phyloP scores from a whole-genome alignment of 2,113 vertebrate genomes.

The Carettochelys insculpta region DNA sequence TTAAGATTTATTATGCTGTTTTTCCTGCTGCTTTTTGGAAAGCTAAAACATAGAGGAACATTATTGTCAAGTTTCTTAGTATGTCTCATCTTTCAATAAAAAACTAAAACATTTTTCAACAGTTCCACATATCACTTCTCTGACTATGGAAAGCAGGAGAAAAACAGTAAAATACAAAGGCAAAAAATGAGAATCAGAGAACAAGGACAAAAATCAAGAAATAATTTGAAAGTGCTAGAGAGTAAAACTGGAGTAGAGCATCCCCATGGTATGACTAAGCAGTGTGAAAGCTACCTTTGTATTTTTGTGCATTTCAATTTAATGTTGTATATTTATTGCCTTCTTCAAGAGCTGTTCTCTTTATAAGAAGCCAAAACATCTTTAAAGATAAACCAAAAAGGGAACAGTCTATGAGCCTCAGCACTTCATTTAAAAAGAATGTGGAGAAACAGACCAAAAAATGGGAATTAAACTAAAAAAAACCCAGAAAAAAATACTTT shows the following conservation, averaged over 20 bases:
- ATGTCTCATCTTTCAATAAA: neutral
- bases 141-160: neutral
- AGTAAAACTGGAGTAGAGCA: neutral
- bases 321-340: neutral
- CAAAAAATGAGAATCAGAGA: neutral
- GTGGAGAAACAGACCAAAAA: neutral
- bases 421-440: neutral
- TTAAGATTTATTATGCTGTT: neutral
- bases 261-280: neutral
- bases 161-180: neutral
- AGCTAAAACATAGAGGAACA: neutral
- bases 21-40: neutral
- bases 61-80: neutral
- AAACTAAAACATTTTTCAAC: neutral
- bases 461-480: no score
- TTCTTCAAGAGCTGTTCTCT: neutral
- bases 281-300: constrained; percentile 2
- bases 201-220: neutral
- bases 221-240: neutral
- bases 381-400: no score
- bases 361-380: neutral
- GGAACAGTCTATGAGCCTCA: neutral
- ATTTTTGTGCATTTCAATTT: constrained; percentile 6
- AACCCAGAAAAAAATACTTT: no score
- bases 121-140: neutral